Conservation (phyloP, 2,113 vertebrate genomes). For the Formicarius rufipectus region DNA sequence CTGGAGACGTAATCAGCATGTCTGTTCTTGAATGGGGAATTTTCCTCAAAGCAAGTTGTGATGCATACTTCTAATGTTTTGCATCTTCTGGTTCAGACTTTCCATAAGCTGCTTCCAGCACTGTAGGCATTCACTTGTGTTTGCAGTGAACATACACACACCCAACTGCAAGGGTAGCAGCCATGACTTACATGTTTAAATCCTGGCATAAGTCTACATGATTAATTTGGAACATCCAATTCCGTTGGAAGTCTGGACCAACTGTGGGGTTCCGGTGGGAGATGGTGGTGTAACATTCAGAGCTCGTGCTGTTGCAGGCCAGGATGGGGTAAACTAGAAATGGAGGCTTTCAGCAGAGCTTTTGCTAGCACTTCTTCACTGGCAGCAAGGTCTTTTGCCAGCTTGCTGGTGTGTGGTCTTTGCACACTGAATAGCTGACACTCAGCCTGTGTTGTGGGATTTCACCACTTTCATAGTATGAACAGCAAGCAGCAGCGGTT, state of each 20-base stretch:
- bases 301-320: background rate
- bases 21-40: constrained; percentile 61
- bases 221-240: background rate
- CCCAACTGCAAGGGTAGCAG: background rate
- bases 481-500: background rate
- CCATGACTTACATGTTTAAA: background rate
- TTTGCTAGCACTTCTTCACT: background rate
- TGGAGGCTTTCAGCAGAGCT: background rate
- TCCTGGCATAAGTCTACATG: background rate
- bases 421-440: background rate
- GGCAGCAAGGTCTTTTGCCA: background rate
- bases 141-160: background rate
- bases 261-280: background rate
- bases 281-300: fast-evolving
- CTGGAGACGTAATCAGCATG: background rate
- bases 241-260: background rate
- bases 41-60: constrained; percentile 38
- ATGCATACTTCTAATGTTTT: background rate
- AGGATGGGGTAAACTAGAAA: background rate
- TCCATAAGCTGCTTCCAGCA: constrained; percentile 22
- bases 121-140: background rate
- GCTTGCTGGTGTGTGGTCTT: constrained; percentile 3
- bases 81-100: constrained; percentile 9
- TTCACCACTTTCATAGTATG: background rate
- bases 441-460: background rate